These are phyloP conservation scores for Andrena dorsata DNA, from an alignment of 2,888 invertebrate species.

Conservation along the genomic window DNA sequence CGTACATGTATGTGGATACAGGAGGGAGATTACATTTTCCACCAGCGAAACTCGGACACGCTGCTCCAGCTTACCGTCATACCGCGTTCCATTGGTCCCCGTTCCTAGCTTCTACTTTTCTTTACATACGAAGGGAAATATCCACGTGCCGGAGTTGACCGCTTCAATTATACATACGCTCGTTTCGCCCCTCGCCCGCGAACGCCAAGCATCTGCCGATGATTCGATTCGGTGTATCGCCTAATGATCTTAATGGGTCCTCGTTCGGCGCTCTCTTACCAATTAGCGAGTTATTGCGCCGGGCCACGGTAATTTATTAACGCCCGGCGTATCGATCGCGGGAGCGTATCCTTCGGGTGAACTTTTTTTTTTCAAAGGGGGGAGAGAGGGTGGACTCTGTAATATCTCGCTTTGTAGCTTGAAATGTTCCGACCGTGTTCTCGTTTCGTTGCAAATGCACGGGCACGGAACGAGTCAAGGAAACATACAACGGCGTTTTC, in stretches of 20 bases:
- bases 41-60: neutral
- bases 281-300: constrained; percentile 18
- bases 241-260: constrained; percentile 25
- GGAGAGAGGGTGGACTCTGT: neutral
- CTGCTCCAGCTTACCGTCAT: neutral
- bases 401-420: neutral
- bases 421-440: neutral
- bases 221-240: constrained; percentile 7
- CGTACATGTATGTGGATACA: neutral
- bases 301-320: constrained; percentile 14
- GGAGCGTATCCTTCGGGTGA: neutral
- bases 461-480: too few species aligned
- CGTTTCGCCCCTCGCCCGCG: neutral
- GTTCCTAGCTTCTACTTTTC: neutral
- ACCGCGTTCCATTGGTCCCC: neutral
- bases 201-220: neutral
- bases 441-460: neutral
- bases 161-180: constrained; percentile 15
- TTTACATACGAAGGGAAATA: neutral
- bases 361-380: neutral
- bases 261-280: constrained; percentile 1
- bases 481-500: too few species aligned
- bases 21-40: neutral
- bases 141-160: neutral
- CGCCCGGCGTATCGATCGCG: constrained; percentile 7